Conservation (phyloP, 2,113 vertebrate species). For the Festucalex cinctus region DNA sequence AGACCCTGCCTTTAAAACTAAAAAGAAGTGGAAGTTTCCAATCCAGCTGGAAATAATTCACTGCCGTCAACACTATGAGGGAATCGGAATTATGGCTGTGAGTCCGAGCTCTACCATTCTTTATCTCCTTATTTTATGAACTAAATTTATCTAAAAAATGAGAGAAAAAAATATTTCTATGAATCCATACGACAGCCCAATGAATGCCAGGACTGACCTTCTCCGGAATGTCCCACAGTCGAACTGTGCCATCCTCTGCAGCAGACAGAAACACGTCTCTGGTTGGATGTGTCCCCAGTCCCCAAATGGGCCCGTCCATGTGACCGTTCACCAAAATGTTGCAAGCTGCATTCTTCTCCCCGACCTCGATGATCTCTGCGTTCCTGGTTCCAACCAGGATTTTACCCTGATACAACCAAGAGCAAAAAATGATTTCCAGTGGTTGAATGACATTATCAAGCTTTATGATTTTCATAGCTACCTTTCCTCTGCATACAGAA, state of each 20-base stretch:
- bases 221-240: slow-evolving; percentile 93
- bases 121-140: too few relatives aligned
- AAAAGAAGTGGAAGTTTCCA: too few relatives aligned
- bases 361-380: slow-evolving; percentile 95
- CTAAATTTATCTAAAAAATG: too few relatives aligned
- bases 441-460: not conserved
- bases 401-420: slow-evolving; percentile 79
- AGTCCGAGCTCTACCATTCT: too few relatives aligned
- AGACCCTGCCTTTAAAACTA: too few relatives aligned
- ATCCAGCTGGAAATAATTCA: too few relatives aligned
- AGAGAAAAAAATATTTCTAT: too few relatives aligned
- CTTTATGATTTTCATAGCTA: slow-evolving; percentile 37
- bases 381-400: slow-evolving; percentile 93
- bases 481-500: slow-evolving; percentile 92
- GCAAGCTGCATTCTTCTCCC: slow-evolving; percentile 95
- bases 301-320: slow-evolving; percentile 94
- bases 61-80: too few relatives aligned
- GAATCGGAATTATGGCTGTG: too few relatives aligned
- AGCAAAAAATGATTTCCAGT: slow-evolving; percentile 5
- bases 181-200: too few relatives aligned
- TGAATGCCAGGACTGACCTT: slow-evolving; percentile 74
- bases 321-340: slow-evolving; percentile 92
- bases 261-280: slow-evolving; percentile 93
- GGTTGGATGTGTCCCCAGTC: slow-evolving; percentile 86
- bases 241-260: slow-evolving; percentile 92